phyloP scores from a whole-genome alignment of 2,888 invertebrate genomes.

The Cheilosia variabilis region DNA sequence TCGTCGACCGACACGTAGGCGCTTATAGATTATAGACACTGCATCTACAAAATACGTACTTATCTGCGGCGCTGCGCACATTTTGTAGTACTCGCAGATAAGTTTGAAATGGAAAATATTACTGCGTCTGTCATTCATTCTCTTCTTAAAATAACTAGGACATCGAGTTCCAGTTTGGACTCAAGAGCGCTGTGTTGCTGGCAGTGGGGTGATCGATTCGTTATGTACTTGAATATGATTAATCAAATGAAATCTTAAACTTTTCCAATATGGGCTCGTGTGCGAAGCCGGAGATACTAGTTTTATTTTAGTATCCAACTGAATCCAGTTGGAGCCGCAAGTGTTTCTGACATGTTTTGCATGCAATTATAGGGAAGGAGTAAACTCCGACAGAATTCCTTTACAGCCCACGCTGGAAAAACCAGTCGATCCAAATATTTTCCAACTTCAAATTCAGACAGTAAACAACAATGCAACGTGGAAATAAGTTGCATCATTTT shows the following conservation, averaged over 20 bases:
- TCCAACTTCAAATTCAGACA: background rate
- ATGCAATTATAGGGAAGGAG: no score
- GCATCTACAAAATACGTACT: no score
- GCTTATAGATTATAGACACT: no score
- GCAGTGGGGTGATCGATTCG: slow-evolving; percentile 20
- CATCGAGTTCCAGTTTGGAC: slow-evolving; percentile 43
- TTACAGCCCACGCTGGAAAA: background rate
- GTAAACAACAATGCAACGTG: slow-evolving; percentile 55
- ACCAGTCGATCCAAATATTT: slow-evolving; percentile 19
- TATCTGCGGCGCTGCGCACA: slow-evolving; percentile 1
- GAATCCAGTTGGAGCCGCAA: slow-evolving; percentile 46
- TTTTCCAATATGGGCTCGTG: slow-evolving; percentile 1
- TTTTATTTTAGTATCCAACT: slow-evolving; percentile 23
- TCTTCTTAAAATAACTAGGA: slow-evolving; percentile 43
- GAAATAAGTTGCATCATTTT: slow-evolving; percentile 61
- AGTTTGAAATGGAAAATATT: slow-evolving; percentile 41
- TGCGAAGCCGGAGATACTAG: slow-evolving; percentile 34
- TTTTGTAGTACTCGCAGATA: slow-evolving; percentile 18
- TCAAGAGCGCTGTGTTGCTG: background rate
- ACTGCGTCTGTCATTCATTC: slow-evolving; percentile 21
- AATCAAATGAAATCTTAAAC: no score
- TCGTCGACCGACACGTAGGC: no score
- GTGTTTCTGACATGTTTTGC: no score
- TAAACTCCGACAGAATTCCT: no score
- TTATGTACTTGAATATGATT: no score